Evolutionary conservation across 2,888 invertebrate species (phyloP), one percentile per base, ranked within the genome.

Genomic region (Carpatolechia fugitivella): DNA sequence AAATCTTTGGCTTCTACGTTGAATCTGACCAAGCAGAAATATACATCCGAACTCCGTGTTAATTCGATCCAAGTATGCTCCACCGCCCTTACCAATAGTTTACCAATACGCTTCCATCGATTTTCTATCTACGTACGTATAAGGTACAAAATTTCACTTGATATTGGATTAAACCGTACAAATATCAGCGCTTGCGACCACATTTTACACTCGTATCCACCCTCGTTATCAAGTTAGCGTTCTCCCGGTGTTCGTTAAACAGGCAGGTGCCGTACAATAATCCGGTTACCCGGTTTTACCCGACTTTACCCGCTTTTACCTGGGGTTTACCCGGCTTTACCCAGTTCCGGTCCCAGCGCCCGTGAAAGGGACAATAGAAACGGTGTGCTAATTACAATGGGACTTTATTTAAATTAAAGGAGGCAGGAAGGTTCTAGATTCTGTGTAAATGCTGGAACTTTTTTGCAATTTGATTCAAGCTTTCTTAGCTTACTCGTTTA

Each of bases 211-310:
- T 55, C 50, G 64, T 63, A 55, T 62, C 50, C 57, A 36, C 55
- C 49, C 51, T 31, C 56, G 58, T 49, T 52, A 68, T 70, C 62
- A 55, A 65, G 70, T 77, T 78, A 67, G 58, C 60, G 60, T 56
- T 56, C 60, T 68, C 58, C 62, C 64, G 56, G 63, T 66, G 62
- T 68, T 70, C 71, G 68, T 71, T 72, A 69, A 61, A 59, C 60
- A 70, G 69, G 65, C 70, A 70, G 69, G 70, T 68, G 63, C 60
- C 57, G 54, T 57, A 46, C 61, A 54, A 54, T 78, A 77, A 79
- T 78, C 72, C 63, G 64, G 68, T 78, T 78, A 73, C 61, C 63
- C 59, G 56, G 62, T 46, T 58, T 59, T 60, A 51, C 56, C 46
- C 47, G 44, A 29, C 36, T 51, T 14, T 40, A 35, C 41, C 24